Evolutionary conservation across 2,113 vertebrate species (phyloP), one percentile per base, ranked within the genome.

Genomic region (Marcusenius ussheri): DNA sequence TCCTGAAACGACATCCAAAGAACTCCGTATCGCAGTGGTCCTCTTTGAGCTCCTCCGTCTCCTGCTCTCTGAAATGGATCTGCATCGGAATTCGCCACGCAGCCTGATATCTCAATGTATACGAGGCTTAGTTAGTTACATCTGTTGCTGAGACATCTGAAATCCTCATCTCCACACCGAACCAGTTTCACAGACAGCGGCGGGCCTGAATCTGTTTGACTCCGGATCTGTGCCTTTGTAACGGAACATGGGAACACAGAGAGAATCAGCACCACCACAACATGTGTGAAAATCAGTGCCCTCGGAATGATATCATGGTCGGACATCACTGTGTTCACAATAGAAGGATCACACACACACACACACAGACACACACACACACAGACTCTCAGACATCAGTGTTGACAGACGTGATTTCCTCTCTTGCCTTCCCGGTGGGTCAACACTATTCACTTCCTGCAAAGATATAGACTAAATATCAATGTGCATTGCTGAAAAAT

Each of bases 91-190:
- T 31, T 89, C 24, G 35, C 66, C 35, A 7, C n/a, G 35, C 24
- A 24, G 46, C 39, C 62, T 47, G 19, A 42, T 27, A 89, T 45
- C 31, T 84, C 74, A 83, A 51, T 15, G 35, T 9, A 58, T 24
- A 58, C 21, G 9, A 11, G 77, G 31, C 77, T 90, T 87, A 39
- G 62, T 70, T 53, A 77, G 53, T 66, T 86, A 58, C 80, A 89
- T 47, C 83, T 85, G 53, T 39, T 74, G n/a, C 58, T 24, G 27
- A 86, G 35, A n/a, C 31, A 85, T 62, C 31, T 87, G 50, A 87
- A 56, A 31, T 87, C 85, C 49, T 87, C 66, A 89, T 89, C 47
- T 21, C 24, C 1, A 5, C n/a, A 31, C 24, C 56, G 56, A 66
- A 88, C 83, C 42, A 39, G 27, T 35, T 88, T 42, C 42, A 62